Percentiles rank a stretch among this genome's conserved stretches.
phyloP scores from a whole-genome alignment of 2,888 invertebrate species.

The Dyspetes luteomarginatus region DNA sequence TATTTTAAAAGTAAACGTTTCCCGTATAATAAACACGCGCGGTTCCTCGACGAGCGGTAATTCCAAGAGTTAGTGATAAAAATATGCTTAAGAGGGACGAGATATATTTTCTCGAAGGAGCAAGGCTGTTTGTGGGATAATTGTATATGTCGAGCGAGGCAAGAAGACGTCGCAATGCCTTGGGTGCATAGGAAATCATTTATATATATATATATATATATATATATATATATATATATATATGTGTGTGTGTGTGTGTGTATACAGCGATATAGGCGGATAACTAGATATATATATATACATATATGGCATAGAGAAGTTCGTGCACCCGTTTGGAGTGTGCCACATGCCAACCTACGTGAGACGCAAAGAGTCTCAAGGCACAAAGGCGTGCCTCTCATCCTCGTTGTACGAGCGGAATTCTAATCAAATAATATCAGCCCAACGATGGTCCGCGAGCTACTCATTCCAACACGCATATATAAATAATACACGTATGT shows the following conservation, averaged over 20 bases:
- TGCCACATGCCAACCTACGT: conserved; percentile 70
- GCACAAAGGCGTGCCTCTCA: conserved; percentile 57
- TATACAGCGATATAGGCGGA: background rate
- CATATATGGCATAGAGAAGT: background rate
- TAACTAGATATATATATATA: conserved; percentile 4
- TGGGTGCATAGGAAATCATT: background rate
- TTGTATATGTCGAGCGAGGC: conserved; percentile 34
- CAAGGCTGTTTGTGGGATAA: conserved; percentile 32
- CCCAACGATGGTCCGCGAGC: conserved; percentile 44
- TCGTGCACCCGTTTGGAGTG: conserved; percentile 62
- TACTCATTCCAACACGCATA: background rate
- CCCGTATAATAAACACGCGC: too few species aligned
- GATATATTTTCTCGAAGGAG: background rate
- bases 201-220: background rate
- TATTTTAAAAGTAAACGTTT: conserved; percentile 2
- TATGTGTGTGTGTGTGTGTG: background rate
- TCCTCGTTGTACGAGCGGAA: conserved; percentile 56
- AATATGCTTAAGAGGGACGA: conserved; percentile 13
- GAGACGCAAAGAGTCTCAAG: conserved; percentile 64
- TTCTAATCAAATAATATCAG: conserved; percentile 63
- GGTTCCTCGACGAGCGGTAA: conserved; percentile 18
- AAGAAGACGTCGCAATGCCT: background rate
- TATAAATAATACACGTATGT: too few species aligned
- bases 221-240: conserved; percentile 3
- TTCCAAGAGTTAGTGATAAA: conserved; percentile 39